Base-by-base conservation (phyloP, 2,797 vertebrate species). In the Micropoecilia bifurca region DNA sequence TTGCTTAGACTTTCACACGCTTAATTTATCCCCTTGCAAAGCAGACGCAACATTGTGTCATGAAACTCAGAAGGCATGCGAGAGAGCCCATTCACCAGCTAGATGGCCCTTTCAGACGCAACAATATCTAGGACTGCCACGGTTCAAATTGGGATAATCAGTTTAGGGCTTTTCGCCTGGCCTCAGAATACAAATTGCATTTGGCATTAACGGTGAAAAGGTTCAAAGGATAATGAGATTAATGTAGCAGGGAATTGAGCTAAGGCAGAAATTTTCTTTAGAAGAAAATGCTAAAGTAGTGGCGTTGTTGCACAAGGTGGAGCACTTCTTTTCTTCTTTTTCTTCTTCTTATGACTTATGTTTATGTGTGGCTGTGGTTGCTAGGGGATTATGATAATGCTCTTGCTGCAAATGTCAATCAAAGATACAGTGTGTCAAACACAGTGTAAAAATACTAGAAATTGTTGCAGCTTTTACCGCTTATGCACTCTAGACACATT, bases 1-100 rank as follows among this genome's bases (percentile, higher is more conserved):
- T 99, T 98, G 98, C 98, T 97, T 97, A 99, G 98, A 99, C 97
- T 99, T 99, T 99, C 98, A 98, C 98, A 99, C 97, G 98, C 98
- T 99, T 99, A 98, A 99, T 99, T 99, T 99, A 99, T 98, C 98
- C 97, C 97, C 97, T 97, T 97, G 97, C 97, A 97, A 97, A 98
- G 98, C 97, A 99, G 98, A 98, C 96, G 97, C 97, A 99, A 99
- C 98, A 98, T 97, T 99, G 98, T 98, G 97, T 98, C 97, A 97
- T 97, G 97, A 97, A 97, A 97, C 97, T 98, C 97, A 96, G 97
- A 98, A 98, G 98, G 97, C 98, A 98, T 98, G 97, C 98, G 98
- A 98, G 98, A 97, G 48, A 97, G 96, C 97, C 97, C 97, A 97
- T 98, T 99, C 97, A 98, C 94, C 88, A 92, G 95, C 95, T 96